phyloP scores from a whole-genome alignment of 2,888 invertebrate genomes.

The Nephrotoma guestfalica region DNA sequence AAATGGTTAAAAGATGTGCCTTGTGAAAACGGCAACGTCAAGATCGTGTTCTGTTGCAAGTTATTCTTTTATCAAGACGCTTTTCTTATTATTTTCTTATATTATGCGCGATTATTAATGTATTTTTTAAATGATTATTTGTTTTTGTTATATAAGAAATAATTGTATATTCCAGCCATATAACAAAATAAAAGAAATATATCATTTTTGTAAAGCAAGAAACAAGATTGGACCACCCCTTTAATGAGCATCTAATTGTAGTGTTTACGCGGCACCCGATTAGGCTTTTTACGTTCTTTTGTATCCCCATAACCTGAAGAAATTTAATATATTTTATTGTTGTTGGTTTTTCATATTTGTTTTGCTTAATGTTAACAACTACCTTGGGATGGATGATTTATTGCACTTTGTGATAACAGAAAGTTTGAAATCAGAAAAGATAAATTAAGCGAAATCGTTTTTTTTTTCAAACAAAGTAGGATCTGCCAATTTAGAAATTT shows the following conservation, averaged over 20 bases:
- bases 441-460: background rate
- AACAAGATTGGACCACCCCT: conserved; percentile 29
- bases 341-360: background rate
- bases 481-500: background rate
- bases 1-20: background rate
- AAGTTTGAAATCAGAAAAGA: background rate
- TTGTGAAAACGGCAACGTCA: background rate
- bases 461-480: background rate
- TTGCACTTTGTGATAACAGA: background rate
- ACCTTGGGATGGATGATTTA: conserved; percentile 1
- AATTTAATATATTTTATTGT: background rate
- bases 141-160: conserved; percentile 1
- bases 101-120: background rate
- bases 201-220: conserved; percentile 5
- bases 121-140: conserved; percentile 5
- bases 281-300: background rate
- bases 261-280: conserved; percentile 16
- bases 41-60: background rate
- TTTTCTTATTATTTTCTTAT: background rate
- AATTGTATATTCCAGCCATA: background rate
- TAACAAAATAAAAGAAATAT: background rate
- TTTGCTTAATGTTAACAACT: background rate
- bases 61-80: background rate
- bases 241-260: conserved; percentile 35
- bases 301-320: background rate